Evolutionary conservation across 2,888 invertebrate species (phyloP).

Genomic region (Eristalis tenax): DNA sequence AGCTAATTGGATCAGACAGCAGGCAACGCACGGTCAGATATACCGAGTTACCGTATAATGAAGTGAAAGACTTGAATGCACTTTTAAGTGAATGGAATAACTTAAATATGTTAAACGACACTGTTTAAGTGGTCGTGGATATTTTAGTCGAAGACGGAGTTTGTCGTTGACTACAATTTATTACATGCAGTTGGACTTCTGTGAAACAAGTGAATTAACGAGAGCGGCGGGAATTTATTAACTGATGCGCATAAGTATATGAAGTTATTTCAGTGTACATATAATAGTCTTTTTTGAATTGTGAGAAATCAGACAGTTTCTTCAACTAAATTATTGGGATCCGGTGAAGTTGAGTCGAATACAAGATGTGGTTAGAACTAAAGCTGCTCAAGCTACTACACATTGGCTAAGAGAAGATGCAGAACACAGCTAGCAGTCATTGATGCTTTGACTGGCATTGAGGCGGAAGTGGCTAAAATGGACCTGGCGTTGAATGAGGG

Average conservation of each 20-base stretch:
- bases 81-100: conserved; percentile 34
- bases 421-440: no score
- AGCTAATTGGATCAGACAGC: neutral
- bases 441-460: no score
- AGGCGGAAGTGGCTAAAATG: no score
- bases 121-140: conserved; percentile 15
- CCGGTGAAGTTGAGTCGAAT: neutral
- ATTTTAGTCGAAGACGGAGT: conserved; percentile 24
- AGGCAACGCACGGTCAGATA: neutral
- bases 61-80: conserved; percentile 20
- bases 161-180: conserved; percentile 12
- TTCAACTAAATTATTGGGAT: neutral
- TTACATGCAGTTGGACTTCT: neutral
- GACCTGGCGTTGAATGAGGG: no score
- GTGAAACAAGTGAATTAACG: neutral
- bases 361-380: neutral
- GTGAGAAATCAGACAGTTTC: neutral
- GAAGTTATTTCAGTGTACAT: neutral
- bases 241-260: neutral
- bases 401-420: no score
- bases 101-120: conserved; percentile 31
- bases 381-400: no score
- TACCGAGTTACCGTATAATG: conserved; percentile 4
- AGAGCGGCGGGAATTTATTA: neutral
- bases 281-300: neutral